Percentiles rank a stretch among this genome's conserved stretches.
These are phyloP conservation scores for Temnothorax nylanderi DNA, from an alignment of 1,140 invertebrate species.

Conservation along the genomic window DNA sequence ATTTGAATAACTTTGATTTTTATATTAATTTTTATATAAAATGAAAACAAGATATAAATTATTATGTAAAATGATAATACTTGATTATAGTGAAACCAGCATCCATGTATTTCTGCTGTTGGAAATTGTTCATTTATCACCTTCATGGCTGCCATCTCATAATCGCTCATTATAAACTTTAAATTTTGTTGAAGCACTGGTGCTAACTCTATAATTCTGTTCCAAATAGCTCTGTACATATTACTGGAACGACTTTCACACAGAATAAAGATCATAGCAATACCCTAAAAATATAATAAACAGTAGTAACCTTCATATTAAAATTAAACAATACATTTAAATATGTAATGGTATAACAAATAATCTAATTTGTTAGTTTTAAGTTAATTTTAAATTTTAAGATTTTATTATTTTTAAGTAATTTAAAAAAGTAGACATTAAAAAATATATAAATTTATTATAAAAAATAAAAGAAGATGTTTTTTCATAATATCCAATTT, in stretches of 20 bases:
- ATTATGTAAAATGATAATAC: slow-evolving; percentile 22
- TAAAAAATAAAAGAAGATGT: too few species aligned
- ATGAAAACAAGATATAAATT: background rate
- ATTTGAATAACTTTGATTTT: background rate
- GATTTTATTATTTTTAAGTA: too few species aligned
- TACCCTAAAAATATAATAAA: slow-evolving; percentile 32
- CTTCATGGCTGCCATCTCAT: slow-evolving; percentile 44
- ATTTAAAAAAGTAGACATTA: too few species aligned
- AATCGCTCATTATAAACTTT: slow-evolving; percentile 57
- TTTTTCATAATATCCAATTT: too few species aligned
- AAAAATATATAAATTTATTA: too few species aligned
- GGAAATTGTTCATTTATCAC: slow-evolving; percentile 39
- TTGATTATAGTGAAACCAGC: slow-evolving; percentile 56
- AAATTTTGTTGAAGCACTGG: slow-evolving; percentile 42
- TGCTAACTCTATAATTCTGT: slow-evolving; percentile 43
- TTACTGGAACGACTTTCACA: slow-evolving; percentile 35
- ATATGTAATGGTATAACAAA: background rate
- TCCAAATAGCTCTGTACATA: slow-evolving; percentile 48
- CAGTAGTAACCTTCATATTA: too few species aligned
- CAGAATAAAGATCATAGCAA: slow-evolving; percentile 33
- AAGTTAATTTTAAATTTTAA: too few species aligned
- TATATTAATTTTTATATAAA: background rate
- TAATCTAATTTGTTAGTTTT: too few species aligned
- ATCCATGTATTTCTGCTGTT: slow-evolving; percentile 24
- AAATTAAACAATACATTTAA: too few species aligned